Conservation (phyloP, 2,888 invertebrate species). For the Chaitophorus viminalis region DNA sequence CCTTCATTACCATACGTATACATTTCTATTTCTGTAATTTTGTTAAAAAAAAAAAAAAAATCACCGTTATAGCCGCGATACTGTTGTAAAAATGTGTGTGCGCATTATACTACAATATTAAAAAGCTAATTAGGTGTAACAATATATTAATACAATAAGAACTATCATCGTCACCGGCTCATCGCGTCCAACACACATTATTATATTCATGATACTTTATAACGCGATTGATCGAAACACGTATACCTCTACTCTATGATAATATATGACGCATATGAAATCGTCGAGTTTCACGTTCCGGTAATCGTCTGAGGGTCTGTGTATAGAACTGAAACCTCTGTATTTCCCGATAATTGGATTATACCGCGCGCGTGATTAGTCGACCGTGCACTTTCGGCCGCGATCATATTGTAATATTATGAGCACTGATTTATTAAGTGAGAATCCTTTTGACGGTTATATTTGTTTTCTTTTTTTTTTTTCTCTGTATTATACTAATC, state of each 20-base stretch:
- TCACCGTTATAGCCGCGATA: no score
- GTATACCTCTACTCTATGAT: not conserved
- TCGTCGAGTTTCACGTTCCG: not conserved
- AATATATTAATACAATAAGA: no score
- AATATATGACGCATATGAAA: not conserved
- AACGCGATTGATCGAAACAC: no score
- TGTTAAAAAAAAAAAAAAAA: no score
- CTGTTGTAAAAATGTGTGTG: no score
- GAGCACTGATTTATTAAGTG: slow-evolving; percentile 33
- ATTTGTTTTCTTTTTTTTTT: not conserved
- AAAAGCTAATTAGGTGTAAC: no score
- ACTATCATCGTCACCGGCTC: no score
- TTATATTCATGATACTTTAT: no score
- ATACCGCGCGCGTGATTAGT: slow-evolving; percentile 24
- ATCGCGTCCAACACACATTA: no score
- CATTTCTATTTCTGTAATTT: no score
- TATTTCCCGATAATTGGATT: slow-evolving; percentile 26
- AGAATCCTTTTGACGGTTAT: slow-evolving; percentile 10
- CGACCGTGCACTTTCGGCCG: slow-evolving; percentile 1
- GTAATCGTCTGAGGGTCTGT: not conserved
- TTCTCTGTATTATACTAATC: no score
- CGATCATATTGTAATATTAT: not conserved
- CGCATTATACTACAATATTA: no score
- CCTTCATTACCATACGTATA: not conserved
- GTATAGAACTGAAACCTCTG: slow-evolving; percentile 17